Conservation (phyloP, 2,797 vertebrate species). For the Darevskia nairensis region DNA sequence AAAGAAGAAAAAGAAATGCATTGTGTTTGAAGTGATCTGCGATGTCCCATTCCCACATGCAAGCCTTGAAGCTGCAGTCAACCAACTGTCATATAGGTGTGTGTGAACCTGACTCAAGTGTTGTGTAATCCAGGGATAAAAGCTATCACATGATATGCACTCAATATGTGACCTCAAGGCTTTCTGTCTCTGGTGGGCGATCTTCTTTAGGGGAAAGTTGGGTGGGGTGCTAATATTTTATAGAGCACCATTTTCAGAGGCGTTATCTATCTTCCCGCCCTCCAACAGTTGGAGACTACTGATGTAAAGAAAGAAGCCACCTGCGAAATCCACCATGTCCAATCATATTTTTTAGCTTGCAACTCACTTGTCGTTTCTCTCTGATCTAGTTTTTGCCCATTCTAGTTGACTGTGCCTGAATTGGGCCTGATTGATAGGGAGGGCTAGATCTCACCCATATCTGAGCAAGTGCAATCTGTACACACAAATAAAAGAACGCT, state of each 20-base stretch:
- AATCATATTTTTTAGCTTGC: neutral
- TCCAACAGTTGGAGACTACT: neutral
- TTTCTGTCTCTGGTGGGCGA: too few relatives aligned
- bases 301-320: neutral
- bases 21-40: too few relatives aligned
- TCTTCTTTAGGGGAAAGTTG: neutral
- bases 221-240: neutral
- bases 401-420: neutral
- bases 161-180: too few relatives aligned
- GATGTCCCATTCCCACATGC: too few relatives aligned
- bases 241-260: neutral
- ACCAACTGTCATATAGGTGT: too few relatives aligned
- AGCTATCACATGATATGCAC: too few relatives aligned
- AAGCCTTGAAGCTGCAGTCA: too few relatives aligned
- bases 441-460: neutral
- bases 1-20: too few relatives aligned
- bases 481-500: neutral
- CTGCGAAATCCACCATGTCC: neutral
- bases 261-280: neutral
- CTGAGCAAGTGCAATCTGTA: neutral
- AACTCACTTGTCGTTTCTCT: neutral
- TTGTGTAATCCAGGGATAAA: too few relatives aligned
- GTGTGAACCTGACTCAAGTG: too few relatives aligned
- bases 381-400: neutral
- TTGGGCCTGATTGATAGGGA: neutral